These are phyloP conservation scores for Penaeus chinensis DNA, from an alignment of 1,140 invertebrate genomes.

Conservation along the genomic window DNA sequence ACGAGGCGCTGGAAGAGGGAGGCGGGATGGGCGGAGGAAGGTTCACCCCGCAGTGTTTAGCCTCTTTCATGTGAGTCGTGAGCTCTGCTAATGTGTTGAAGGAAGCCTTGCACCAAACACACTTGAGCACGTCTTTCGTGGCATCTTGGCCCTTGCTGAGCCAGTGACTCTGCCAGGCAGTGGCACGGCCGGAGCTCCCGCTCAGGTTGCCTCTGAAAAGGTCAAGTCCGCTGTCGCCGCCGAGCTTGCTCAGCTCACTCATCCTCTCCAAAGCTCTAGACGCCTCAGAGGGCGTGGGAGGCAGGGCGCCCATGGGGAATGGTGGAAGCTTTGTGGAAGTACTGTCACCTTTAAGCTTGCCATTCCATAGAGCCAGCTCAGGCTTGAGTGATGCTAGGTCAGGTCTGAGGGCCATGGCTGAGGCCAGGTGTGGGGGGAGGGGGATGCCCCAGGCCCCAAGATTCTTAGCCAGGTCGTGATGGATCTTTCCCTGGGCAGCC, in stretches of 20 bases:
- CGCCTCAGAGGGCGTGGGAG: constrained; percentile 78
- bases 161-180: constrained; percentile 93
- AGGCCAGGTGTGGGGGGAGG: constrained; percentile 80
- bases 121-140: constrained; percentile 92
- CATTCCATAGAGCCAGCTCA: constrained; percentile 71
- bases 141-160: constrained; percentile 92
- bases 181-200: constrained; percentile 69
- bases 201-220: constrained; percentile 57
- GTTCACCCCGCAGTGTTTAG: constrained; percentile 81
- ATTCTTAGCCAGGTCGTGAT: constrained; percentile 59
- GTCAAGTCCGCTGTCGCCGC: constrained; percentile 74
- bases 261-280: constrained; percentile 91
- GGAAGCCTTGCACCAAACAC: constrained; percentile 95
- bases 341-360: constrained; percentile 60
- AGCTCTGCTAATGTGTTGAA: constrained; percentile 89
- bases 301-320: constrained; percentile 68
- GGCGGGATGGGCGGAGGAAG: constrained; percentile 79
- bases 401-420: constrained; percentile 61
- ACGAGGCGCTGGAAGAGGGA: constrained; percentile 62
- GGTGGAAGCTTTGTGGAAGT: constrained; percentile 63
- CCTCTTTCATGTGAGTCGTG: constrained; percentile 95
- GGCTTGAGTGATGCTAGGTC: constrained; percentile 67
- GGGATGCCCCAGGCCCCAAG: constrained; percentile 71
- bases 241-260: constrained; percentile 87
- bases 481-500: constrained; percentile 63